Conservation (phyloP, 2,888 invertebrate genomes). For the Ypsolopha sequella region DNA sequence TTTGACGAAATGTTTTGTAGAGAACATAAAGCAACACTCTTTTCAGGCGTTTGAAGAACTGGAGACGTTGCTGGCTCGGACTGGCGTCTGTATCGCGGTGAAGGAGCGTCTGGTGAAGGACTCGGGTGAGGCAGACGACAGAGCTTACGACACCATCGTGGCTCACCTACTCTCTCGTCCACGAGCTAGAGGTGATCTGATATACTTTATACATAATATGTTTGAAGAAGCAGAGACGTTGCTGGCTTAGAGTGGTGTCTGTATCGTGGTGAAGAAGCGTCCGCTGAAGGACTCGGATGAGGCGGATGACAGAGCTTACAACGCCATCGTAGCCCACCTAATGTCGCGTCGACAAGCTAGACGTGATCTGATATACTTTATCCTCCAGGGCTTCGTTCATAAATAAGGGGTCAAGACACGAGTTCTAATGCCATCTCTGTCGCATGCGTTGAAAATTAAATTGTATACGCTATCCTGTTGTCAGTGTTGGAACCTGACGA, state of each 20-base stretch:
- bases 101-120: conserved; percentile 95
- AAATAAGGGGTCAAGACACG: too few relatives aligned
- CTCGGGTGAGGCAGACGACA: conserved; percentile 91
- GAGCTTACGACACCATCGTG: conserved; percentile 89
- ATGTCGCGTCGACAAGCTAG: conserved; percentile 86
- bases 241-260: conserved; percentile 85
- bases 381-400: too few relatives aligned
- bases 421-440: too few relatives aligned
- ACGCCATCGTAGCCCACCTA: conserved; percentile 85
- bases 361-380: conserved; percentile 71
- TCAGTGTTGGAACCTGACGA: too few relatives aligned
- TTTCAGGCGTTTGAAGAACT: conserved; percentile 91
- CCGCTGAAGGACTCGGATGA: conserved; percentile 96
- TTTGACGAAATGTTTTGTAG: too few relatives aligned
- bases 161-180: conserved; percentile 84
- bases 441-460: too few relatives aligned
- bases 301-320: conserved; percentile 87
- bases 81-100: conserved; percentile 92
- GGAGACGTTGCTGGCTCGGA: conserved; percentile 84
- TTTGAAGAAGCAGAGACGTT: conserved; percentile 51
- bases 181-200: conserved; percentile 83
- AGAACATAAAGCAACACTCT: too few relatives aligned
- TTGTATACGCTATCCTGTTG: too few relatives aligned
- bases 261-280: conserved; percentile 94
- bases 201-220: neutral